Evolutionary conservation across 2,113 vertebrate species (phyloP).

Genomic region (Noctilio leporinus): DNA sequence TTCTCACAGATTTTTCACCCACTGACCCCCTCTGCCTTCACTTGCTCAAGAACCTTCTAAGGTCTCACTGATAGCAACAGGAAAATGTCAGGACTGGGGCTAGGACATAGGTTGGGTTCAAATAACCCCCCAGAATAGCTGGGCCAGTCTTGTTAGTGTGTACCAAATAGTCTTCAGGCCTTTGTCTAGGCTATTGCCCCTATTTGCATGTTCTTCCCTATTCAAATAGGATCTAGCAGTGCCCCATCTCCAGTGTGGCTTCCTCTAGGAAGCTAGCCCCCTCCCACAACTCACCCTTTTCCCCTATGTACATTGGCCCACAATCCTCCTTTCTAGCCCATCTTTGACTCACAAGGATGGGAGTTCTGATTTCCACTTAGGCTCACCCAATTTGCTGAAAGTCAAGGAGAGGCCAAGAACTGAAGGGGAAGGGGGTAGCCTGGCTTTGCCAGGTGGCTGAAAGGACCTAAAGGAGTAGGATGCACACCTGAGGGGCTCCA

Average conservation of each 20-base stretch:
- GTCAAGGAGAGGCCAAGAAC: neutral
- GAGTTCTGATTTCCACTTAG: slow-evolving; percentile 4
- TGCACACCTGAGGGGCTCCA: slow-evolving; percentile 89
- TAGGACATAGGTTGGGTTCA: neutral
- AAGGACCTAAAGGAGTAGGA: neutral
- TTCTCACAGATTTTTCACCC: neutral
- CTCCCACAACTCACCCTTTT: neutral
- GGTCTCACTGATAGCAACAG: neutral
- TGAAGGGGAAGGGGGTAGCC: neutral
- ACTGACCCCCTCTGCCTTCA: neutral
- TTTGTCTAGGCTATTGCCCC: neutral
- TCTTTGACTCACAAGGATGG: neutral
- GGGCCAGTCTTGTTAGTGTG: neutral
- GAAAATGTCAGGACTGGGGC: neutral
- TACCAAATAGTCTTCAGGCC: neutral
- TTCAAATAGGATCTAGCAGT: neutral
- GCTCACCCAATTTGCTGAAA: neutral
- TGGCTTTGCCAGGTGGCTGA: slow-evolving; percentile 12
- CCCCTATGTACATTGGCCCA: neutral
- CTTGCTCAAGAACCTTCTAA: neutral
- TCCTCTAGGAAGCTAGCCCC: neutral
- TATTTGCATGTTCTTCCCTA: neutral
- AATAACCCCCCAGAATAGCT: neutral
- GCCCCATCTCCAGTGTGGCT: neutral
- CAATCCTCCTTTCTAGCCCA: neutral